Evolutionary conservation across 2,797 vertebrate species (phyloP), one percentile per base, ranked within the genome.

Genomic region (Microtus obscurus): DNA sequence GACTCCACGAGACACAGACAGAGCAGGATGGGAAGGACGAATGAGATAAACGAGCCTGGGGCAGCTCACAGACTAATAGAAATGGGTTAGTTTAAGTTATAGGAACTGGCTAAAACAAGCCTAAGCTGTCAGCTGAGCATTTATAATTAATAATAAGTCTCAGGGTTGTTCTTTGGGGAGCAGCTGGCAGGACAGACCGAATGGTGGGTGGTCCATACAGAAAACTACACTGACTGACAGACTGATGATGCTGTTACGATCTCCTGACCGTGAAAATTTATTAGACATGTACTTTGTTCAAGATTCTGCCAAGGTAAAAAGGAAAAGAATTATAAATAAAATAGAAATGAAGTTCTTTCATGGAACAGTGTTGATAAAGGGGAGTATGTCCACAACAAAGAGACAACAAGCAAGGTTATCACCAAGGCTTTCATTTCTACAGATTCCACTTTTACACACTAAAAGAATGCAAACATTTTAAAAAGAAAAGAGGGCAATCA

Each of bases 201-300:
- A 17, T 19, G 16, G 67, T 69, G 14, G 34, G 67, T 69, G 14
- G 31, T 69, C 31, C 34, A 69, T 34, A 69, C 67, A 69, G 14
- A n/a, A 69, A 69, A 69, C 67, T 69, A 14, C 29, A 7, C 65
- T 29, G 16, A 69, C 45, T 45, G 45, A 45, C 87, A 95, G n/a
- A 96, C 88, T 89, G 74, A 78, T 69, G 73, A 63, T 56, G 61
- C 53, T 85, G 34, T 31, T 65, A 74, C 86, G 51, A 21, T 71
- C 23, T 95, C 78, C 88, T 74, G 89, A 51, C 77, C 59, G 85
- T 45, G 63, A 93, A 89, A 53, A 93, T 53, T 37, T 90, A 79
- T 2, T 85, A 51, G 45, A 76, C 74, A 90, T 16, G 76, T 74
- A 34, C 51, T 77, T 82, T 10, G 76, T 83, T 82, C 10, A 78